These are phyloP conservation scores for Raphicerus campestris DNA, from an alignment of 2,113 vertebrate genomes.

Conservation along the genomic window DNA sequence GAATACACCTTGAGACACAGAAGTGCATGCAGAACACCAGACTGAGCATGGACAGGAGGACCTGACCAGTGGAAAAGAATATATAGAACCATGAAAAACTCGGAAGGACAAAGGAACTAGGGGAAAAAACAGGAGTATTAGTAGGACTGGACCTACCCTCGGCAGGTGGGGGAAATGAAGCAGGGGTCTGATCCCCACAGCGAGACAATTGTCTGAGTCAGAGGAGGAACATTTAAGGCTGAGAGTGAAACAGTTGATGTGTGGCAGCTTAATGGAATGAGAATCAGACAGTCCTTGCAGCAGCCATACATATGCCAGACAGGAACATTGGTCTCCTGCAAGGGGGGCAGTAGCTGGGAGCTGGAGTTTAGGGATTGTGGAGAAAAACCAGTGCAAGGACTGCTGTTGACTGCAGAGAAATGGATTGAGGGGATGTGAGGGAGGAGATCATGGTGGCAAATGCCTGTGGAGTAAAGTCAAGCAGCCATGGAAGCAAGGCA, in stretches of 20 bases:
- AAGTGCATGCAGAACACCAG: neutral
- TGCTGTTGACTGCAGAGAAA: neutral
- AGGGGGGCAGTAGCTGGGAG: neutral
- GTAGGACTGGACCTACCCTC: neutral
- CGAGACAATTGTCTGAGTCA: neutral
- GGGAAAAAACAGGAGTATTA: neutral
- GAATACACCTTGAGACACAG: neutral
- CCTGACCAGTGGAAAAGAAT: neutral
- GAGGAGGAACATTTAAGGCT: neutral
- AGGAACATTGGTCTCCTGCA: neutral
- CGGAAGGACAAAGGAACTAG: neutral
- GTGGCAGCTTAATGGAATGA: neutral
- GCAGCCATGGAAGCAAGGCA: neutral
- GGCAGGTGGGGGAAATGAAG: neutral
- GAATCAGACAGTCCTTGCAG: neutral
- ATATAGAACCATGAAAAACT: neutral
- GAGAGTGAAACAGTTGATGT: neutral
- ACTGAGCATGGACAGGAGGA: neutral
- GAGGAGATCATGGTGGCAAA: neutral
- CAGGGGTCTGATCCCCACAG: neutral
- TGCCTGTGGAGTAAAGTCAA: neutral
- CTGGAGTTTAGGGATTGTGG: neutral
- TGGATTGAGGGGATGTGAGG: neutral
- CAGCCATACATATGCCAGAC: neutral
- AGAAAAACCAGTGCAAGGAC: neutral